Evolutionary conservation across 2,113 vertebrate genomes (phyloP).

Genomic region (Apeltes quadracus): DNA sequence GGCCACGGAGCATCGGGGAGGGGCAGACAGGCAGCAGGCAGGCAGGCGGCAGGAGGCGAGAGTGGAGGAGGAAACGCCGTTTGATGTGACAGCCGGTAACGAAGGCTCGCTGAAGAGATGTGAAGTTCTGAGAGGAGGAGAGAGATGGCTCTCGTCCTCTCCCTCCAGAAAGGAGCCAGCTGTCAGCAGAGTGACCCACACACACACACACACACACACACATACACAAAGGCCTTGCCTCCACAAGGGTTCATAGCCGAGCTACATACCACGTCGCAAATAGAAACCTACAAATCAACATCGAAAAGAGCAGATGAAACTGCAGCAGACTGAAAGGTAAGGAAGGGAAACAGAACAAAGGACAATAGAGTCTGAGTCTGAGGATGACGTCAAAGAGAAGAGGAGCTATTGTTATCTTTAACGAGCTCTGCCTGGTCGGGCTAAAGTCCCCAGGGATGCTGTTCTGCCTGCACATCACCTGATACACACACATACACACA

Average conservation of each 20-base stretch:
- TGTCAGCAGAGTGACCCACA: conserved; percentile 19
- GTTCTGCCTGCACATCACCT: conserved; percentile 39
- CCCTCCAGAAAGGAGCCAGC: conserved; percentile 20
- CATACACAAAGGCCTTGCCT: background rate
- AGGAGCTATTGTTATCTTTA: conserved; percentile 49
- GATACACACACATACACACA: conserved; percentile 27
- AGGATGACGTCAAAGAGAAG: conserved; percentile 30
- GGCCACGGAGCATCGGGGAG: conserved; percentile 13
- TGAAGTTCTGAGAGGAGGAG: conserved; percentile 20
- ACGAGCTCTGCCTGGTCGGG: conserved; percentile 32
- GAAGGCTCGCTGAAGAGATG: conserved; percentile 26
- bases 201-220: background rate
- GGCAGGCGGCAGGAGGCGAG: conserved; percentile 44
- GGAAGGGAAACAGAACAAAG: conserved; percentile 23
- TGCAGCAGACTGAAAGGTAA: conserved; percentile 3
- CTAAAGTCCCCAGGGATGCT: conserved; percentile 39
- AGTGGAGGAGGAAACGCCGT: conserved; percentile 23
- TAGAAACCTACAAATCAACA: conserved; percentile 5
- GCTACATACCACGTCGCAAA: conserved; percentile 15
- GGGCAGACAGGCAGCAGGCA: conserved; percentile 47
- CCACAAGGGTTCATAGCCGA: conserved; percentile 20
- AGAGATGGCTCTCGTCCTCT: conserved; percentile 3
- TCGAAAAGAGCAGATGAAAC: background rate
- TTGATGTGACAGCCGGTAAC: conserved; percentile 36
- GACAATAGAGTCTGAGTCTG: conserved; percentile 10